Conservation (phyloP, 2,797 vertebrate genomes). For the Acanthurus lineatus region DNA sequence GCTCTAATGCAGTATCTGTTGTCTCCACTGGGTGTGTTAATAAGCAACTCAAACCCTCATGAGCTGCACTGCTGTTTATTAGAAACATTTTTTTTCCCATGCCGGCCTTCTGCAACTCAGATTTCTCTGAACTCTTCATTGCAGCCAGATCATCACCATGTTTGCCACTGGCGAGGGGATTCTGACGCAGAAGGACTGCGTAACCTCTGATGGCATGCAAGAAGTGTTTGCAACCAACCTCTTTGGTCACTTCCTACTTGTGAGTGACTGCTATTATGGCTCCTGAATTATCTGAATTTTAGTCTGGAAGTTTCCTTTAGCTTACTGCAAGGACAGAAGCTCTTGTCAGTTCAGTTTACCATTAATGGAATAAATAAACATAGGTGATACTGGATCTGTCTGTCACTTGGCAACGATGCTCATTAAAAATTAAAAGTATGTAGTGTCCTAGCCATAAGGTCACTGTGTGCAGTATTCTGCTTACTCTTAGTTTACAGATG, state of each 20-base stretch:
- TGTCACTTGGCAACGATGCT: constrained; percentile 64
- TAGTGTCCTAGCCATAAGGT: constrained; percentile 58
- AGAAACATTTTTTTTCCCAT: neutral
- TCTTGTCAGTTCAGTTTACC: constrained; percentile 27
- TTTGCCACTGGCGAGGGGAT: constrained; percentile 92
- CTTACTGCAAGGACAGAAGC: constrained; percentile 33
- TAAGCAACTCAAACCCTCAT: neutral
- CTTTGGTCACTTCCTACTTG: constrained; percentile 95
- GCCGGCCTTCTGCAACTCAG: neutral
- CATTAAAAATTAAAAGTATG: constrained; percentile 78
- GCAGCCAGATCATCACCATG: constrained; percentile 89
- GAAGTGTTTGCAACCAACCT: constrained; percentile 94
- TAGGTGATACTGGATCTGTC: constrained; percentile 62
- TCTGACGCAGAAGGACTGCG: constrained; percentile 88
- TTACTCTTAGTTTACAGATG: constrained; percentile 40
- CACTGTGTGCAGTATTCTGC: constrained; percentile 52
- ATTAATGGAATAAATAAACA: constrained; percentile 44
- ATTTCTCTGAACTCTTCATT: constrained; percentile 13
- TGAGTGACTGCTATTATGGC: constrained; percentile 68
- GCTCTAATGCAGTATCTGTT: neutral
- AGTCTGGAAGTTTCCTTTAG: neutral
- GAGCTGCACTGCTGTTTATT: neutral
- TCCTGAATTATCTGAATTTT: neutral
- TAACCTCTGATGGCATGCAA: constrained; percentile 91
- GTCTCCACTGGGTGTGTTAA: neutral